phyloP scores from a whole-genome alignment of 2,888 invertebrate species.

The Dilophus febrilis region DNA sequence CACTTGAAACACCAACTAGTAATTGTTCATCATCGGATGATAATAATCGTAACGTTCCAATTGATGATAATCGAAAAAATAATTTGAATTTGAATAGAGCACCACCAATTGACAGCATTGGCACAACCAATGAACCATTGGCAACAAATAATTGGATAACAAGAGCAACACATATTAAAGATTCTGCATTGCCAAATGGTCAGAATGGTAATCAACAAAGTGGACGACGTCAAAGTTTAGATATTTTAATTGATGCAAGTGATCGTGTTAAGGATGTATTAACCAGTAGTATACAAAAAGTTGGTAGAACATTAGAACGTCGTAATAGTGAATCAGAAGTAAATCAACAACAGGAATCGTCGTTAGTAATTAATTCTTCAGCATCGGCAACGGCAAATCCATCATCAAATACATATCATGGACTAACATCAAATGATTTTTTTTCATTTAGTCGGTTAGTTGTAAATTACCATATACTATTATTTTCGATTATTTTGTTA shows the following conservation, averaged over 20 bases:
- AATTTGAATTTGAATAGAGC: no score
- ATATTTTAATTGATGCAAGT: conserved; percentile 58
- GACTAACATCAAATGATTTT: conserved; percentile 22
- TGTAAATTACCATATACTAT: background rate
- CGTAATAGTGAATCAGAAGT: conserved; percentile 52
- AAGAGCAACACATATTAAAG: conserved; percentile 25
- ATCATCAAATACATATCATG: conserved; percentile 11
- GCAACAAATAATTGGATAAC: conserved; percentile 12
- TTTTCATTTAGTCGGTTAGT: conserved; percentile 28
- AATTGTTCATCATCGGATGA: conserved; percentile 9
- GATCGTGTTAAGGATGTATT: conserved; percentile 70
- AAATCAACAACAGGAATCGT: conserved; percentile 28
- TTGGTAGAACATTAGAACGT: conserved; percentile 50
- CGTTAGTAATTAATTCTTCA: no score
- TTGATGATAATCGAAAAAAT: background rate
- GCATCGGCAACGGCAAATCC: background rate
- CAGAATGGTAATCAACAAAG: conserved; percentile 44
- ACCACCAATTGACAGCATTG: background rate
- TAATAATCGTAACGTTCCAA: background rate
- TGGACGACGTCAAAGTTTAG: conserved; percentile 51
- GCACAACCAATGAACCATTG: conserved; percentile 16
- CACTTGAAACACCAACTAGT: conserved; percentile 22
- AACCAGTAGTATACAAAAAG: conserved; percentile 55
- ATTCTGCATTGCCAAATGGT: conserved; percentile 24
- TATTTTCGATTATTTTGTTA: background rate